phyloP scores from a whole-genome alignment of 2,113 vertebrate genomes.

The Ardeotis arabs region DNA sequence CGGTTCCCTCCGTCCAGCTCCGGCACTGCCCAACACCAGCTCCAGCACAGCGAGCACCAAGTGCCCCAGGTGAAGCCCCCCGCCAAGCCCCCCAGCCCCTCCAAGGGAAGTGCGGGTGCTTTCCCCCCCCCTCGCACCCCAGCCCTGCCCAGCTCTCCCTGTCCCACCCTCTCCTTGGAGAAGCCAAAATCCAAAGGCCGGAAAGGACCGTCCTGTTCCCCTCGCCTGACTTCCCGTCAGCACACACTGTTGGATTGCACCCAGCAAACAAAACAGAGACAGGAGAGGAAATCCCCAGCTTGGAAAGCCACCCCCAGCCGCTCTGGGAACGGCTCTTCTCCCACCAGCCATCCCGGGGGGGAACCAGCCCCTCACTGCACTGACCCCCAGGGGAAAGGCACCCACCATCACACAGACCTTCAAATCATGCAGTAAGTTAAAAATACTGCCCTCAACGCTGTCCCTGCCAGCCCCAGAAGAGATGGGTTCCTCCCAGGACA shows the following conservation, averaged over 20 bases:
- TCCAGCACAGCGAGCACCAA: accelerated
- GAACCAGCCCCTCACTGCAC: background rate
- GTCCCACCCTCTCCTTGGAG: slow-evolving; percentile 50
- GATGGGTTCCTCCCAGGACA: too few species aligned
- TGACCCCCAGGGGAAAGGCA: accelerated
- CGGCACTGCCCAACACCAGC: accelerated
- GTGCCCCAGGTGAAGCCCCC: accelerated
- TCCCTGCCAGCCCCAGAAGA: background rate
- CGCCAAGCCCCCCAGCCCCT: background rate
- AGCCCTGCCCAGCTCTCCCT: background rate
- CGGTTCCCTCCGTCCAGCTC: background rate
- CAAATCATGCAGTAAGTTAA: accelerated
- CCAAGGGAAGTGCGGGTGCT: accelerated
- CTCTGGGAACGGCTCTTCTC: background rate
- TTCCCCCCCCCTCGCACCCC: background rate
- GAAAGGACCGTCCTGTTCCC: slow-evolving; percentile 49
- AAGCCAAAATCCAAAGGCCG: slow-evolving; percentile 27
- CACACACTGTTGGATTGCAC: background rate
- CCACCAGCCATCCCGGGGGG: accelerated
- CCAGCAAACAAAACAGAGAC: background rate
- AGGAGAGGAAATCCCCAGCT: slow-evolving; percentile 30
- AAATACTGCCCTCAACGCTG: background rate
- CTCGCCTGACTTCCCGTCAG: slow-evolving; percentile 55
- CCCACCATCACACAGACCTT: background rate
- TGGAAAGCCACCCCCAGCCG: background rate